Percentiles rank a stretch among this genome's conserved stretches.
phyloP scores from a whole-genome alignment of 2,888 invertebrate genomes.

The Papilio demoleus region DNA sequence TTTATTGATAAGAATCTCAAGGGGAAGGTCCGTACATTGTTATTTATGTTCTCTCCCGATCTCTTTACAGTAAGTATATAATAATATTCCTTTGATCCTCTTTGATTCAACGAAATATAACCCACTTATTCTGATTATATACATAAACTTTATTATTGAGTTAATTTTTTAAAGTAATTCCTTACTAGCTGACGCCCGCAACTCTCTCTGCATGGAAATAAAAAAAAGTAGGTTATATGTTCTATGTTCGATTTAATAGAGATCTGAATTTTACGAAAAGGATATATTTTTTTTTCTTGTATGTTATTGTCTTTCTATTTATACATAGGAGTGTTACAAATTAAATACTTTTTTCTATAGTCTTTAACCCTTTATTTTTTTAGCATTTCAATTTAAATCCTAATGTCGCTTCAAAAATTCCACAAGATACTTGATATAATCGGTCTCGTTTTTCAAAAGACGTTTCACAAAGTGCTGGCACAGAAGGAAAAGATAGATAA shows the following conservation, averaged over 20 bases:
- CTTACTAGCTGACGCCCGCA: no score
- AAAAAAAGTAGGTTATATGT: no score
- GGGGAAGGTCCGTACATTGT: constrained; percentile 12
- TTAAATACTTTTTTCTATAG: no score
- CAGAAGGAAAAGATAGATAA: constrained; percentile 16
- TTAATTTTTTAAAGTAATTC: background rate
- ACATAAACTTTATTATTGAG: background rate
- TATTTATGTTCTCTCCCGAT: constrained; percentile 7
- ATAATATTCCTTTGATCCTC: constrained; percentile 7
- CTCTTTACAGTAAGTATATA: background rate
- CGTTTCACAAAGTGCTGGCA: constrained; percentile 7
- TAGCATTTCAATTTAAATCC: background rate
- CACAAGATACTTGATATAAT: constrained; percentile 12
- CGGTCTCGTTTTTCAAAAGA: constrained; percentile 3
- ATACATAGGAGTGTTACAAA: no score
- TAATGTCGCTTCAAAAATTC: constrained; percentile 3
- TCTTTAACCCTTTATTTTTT: background rate
- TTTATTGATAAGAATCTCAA: constrained; percentile 11
- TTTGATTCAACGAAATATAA: constrained; percentile 4
- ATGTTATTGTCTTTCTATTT: no score
- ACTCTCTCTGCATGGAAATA: no score
- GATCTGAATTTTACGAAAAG: no score
- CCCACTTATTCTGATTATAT: constrained; percentile 18
- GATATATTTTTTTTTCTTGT: no score
- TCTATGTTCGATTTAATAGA: no score